These are phyloP conservation scores for Megaceryle alcyon DNA, from an alignment of 2,797 vertebrate species.

Conservation along the genomic window DNA sequence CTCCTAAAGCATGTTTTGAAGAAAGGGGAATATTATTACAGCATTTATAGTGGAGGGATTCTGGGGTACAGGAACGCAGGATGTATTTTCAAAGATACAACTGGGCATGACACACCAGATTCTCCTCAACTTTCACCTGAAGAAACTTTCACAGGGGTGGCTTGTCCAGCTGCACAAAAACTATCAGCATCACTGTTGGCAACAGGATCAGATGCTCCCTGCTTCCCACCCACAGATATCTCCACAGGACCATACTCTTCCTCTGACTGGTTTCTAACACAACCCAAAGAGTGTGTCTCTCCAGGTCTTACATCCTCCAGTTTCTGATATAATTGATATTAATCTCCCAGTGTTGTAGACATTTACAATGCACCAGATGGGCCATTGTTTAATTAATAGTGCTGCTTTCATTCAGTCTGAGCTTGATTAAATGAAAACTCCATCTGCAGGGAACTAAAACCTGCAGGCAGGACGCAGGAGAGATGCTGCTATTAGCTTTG, in stretches of 20 bases:
- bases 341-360: slow-evolving; percentile 48
- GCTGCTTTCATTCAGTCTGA: slow-evolving; percentile 50
- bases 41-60: neutral
- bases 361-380: slow-evolving; percentile 63
- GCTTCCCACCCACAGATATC: neutral
- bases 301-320: slow-evolving; percentile 10
- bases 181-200: neutral
- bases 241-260: neutral
- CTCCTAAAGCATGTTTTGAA: neutral
- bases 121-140: neutral
- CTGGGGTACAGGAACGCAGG: neutral
- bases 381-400: slow-evolving; percentile 69
- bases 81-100: neutral
- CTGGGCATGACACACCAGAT: neutral
- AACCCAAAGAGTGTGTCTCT: neutral
- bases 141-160: neutral
- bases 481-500: neutral
- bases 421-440: slow-evolving; percentile 63
- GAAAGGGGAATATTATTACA: neutral
- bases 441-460: slow-evolving; percentile 48
- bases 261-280: neutral
- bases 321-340: slow-evolving; percentile 58
- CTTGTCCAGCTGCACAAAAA: neutral
- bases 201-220: neutral
- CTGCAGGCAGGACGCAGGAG: slow-evolving; percentile 1